Percentiles rank a stretch among this genome's conserved stretches.
These are phyloP conservation scores for Ptilonorhynchus violaceus DNA, from an alignment of 2,113 vertebrate species.

Conservation along the genomic window DNA sequence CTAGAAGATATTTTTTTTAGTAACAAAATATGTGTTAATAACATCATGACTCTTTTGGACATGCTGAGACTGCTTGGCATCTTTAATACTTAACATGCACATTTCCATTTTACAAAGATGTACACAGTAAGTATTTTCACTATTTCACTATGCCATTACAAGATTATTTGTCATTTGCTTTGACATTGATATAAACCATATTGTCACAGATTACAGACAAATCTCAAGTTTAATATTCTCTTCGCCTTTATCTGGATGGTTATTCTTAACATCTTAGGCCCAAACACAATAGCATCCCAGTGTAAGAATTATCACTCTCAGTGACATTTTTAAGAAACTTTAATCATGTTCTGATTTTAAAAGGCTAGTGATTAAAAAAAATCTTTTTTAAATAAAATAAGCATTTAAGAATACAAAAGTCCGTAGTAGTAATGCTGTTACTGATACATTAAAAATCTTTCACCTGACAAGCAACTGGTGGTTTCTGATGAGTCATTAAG, in stretches of 20 bases:
- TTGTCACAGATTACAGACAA: neutral
- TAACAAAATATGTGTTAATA: neutral
- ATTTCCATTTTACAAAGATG: neutral
- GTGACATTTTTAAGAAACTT: constrained; percentile 22
- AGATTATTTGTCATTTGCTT: neutral
- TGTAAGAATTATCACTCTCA: neutral
- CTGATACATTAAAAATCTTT: neutral
- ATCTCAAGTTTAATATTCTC: neutral
- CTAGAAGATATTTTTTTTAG: neutral
- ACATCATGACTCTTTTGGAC: neutral
- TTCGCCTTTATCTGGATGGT: neutral
- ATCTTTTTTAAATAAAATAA: neutral
- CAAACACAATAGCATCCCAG: constrained; percentile 19
- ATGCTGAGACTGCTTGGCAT: neutral
- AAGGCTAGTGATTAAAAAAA: neutral
- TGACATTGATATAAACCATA: neutral
- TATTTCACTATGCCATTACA: neutral
- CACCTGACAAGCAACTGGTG: neutral
- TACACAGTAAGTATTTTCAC: neutral
- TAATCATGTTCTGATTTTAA: neutral
- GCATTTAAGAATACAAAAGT: neutral
- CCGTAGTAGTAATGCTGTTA: neutral
- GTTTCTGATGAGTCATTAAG: neutral
- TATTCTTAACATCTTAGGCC: constrained; percentile 55
- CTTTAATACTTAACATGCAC: neutral